These are phyloP conservation scores for Augochlorella aurata DNA, from an alignment of 2,888 invertebrate genomes.

Conservation along the genomic window DNA sequence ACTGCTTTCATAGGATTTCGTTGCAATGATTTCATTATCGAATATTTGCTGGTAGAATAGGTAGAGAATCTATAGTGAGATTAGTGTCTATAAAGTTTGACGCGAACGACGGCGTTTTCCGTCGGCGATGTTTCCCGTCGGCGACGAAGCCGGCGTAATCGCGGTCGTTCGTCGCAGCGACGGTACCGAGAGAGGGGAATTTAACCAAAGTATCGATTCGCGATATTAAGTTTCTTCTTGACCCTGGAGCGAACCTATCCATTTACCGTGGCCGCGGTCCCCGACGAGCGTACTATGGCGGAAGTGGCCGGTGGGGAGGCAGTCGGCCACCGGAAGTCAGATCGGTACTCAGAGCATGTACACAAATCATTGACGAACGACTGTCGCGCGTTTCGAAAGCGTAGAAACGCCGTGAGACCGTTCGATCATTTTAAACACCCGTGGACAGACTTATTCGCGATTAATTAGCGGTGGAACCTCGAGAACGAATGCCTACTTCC, in stretches of 20 bases:
- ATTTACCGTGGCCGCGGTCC: constrained; percentile 61
- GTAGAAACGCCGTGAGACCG: constrained; percentile 51
- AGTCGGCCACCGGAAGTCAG: constrained; percentile 76
- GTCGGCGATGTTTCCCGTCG: neutral
- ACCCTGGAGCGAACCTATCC: constrained; percentile 66
- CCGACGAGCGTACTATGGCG: constrained; percentile 64
- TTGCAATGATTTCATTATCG: too few species aligned
- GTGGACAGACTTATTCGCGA: constrained; percentile 12
- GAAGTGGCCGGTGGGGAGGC: constrained; percentile 71
- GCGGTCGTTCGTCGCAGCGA: neutral
- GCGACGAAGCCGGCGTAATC: neutral
- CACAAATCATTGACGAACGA: constrained; percentile 66
- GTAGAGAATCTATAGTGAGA: too few species aligned
- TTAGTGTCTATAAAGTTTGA: neutral
- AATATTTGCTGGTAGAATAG: too few species aligned
- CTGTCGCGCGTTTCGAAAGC: constrained; percentile 66
- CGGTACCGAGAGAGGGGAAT: neutral
- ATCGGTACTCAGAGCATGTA: constrained; percentile 77
- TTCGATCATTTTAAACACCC: constrained; percentile 18
- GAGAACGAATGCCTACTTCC: constrained; percentile 1
- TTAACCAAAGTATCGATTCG: constrained; percentile 49
- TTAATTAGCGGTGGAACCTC: constrained; percentile 8
- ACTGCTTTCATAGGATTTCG: too few species aligned
- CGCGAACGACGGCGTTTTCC: neutral
- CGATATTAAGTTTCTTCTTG: constrained; percentile 65